Evolutionary conservation across 2,113 vertebrate species (phyloP).

Genomic region (Amazona vittata): DNA sequence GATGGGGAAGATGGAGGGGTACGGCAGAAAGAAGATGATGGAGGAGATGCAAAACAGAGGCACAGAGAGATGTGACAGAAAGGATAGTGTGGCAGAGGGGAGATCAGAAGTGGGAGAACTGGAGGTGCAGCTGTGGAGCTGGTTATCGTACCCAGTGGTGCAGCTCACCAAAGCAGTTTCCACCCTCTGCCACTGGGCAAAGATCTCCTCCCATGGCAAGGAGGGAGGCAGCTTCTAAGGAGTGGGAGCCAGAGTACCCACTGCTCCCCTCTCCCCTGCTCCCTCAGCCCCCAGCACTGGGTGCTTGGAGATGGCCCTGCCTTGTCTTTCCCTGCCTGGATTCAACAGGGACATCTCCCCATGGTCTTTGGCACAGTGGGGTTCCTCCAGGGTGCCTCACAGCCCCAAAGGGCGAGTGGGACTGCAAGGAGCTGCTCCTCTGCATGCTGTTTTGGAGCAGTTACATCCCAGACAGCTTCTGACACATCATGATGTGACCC

Average conservation of each 20-base stretch:
- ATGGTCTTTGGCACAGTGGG: background rate
- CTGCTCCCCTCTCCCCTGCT: background rate
- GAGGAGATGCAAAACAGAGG: background rate
- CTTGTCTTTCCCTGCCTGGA: background rate
- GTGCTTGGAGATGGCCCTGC: background rate
- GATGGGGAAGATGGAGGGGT: background rate
- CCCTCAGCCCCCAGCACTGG: rapidly evolving
- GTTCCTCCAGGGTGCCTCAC: background rate
- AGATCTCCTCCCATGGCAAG: background rate
- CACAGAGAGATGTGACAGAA: background rate
- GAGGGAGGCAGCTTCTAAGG: background rate
- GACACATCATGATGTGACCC: background rate
- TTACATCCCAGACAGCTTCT: background rate
- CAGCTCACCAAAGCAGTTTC: background rate
- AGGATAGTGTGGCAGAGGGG: background rate
- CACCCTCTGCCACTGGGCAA: background rate
- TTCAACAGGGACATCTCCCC: too few species aligned
- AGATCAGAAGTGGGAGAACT: background rate
- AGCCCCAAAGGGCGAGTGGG: background rate
- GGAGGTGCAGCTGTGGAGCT: background rate
- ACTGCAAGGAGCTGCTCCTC: background rate
- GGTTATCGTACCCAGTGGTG: background rate
- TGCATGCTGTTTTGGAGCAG: background rate
- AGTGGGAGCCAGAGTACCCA: background rate
- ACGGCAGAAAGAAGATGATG: background rate